These are phyloP conservation scores for Epinephelus cyanopodus DNA, from an alignment of 2,113 vertebrate genomes.

Conservation along the genomic window DNA sequence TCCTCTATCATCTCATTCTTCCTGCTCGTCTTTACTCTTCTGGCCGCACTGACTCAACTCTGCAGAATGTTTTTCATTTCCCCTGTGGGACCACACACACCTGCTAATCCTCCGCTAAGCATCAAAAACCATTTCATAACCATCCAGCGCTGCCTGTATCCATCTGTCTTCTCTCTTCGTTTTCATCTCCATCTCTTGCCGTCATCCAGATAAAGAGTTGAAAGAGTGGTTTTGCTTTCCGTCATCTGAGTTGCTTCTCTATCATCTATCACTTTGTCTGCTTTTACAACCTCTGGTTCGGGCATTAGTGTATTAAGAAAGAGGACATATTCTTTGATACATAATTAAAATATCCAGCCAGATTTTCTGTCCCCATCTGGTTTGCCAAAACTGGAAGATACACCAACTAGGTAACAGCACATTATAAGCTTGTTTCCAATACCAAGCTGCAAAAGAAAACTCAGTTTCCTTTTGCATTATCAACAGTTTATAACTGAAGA, in stretches of 20 bases:
- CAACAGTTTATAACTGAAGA: not conserved
- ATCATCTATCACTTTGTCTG: not conserved
- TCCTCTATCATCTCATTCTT: not conserved
- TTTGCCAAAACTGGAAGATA: not conserved
- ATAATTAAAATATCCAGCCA: not conserved
- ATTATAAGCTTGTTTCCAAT: not conserved
- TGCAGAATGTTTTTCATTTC: conserved; percentile 60
- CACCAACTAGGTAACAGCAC: not conserved
- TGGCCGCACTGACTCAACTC: conserved; percentile 56
- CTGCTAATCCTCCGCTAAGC: conserved; percentile 35
- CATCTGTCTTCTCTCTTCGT: conserved; percentile 45
- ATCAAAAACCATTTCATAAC: conserved; percentile 41
- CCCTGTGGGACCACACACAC: conserved; percentile 36
- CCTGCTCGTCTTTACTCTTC: conserved; percentile 9
- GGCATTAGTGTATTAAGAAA: not conserved
- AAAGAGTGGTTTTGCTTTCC: not conserved
- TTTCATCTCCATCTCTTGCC: not conserved
- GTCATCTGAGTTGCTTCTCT: not conserved
- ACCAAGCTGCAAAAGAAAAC: not conserved
- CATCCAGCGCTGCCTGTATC: conserved; percentile 28
- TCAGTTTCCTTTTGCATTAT: not conserved
- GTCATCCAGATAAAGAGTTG: not conserved
- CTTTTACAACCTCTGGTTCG: not conserved
- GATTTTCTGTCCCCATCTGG: not conserved
- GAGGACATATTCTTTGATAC: not conserved